Percentiles rank a stretch among this genome's conserved stretches.
Evolutionary conservation across 2,797 vertebrate species (phyloP).

Genomic region (Falco columbarius): DNA sequence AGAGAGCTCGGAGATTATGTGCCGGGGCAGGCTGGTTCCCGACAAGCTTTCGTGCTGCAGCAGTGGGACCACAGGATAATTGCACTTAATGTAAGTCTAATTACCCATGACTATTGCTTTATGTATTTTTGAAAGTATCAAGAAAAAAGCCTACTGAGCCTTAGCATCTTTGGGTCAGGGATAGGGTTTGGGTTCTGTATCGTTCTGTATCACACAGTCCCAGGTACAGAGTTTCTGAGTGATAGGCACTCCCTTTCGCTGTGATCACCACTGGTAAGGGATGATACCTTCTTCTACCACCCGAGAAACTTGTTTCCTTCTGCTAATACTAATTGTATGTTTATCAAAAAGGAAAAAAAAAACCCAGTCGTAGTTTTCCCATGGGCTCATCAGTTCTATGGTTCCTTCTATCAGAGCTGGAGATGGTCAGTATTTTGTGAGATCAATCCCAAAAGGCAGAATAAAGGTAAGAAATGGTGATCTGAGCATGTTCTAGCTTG

Average conservation of each 20-base stretch:
- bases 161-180: background rate
- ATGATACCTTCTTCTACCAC: background rate
- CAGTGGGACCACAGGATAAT: background rate
- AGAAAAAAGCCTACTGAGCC: background rate
- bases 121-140: background rate
- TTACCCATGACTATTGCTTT: background rate
- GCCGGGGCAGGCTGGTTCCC: background rate
- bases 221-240: background rate
- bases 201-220: background rate
- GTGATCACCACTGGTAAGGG: background rate
- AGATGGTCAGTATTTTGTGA: background rate
- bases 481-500: background rate
- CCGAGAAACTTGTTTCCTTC: background rate
- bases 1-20: background rate
- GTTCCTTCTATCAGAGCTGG: background rate
- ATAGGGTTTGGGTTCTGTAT: background rate
- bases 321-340: background rate
- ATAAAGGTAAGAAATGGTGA: background rate
- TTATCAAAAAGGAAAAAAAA: background rate
- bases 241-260: background rate
- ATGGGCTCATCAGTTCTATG: background rate
- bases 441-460: background rate
- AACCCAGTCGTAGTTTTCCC: background rate
- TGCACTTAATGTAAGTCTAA: background rate
- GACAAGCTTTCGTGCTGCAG: background rate